Evolutionary conservation across 2,113 vertebrate genomes (phyloP).

Genomic region (Saccopteryx leptura): DNA sequence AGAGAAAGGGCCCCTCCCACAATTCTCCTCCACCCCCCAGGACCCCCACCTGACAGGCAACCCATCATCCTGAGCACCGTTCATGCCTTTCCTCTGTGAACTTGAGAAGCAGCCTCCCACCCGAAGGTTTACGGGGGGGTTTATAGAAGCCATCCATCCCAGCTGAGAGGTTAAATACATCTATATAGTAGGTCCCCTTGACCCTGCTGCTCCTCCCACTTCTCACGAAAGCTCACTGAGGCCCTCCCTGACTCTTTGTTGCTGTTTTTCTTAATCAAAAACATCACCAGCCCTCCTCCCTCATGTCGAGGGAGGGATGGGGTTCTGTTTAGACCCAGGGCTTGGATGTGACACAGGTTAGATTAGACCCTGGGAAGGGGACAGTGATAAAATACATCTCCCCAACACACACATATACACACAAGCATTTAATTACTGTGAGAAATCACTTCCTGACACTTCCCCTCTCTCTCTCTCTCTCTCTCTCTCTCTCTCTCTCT

Average conservation of each 20-base stretch:
- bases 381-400: slow-evolving; percentile 74
- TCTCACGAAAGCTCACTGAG: slow-evolving; percentile 78
- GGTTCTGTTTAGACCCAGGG: slow-evolving; percentile 2
- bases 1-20: not conserved
- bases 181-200: slow-evolving; percentile 71
- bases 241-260: not conserved
- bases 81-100: slow-evolving; percentile 40
- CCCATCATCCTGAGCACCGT: not conserved
- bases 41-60: not conserved
- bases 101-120: slow-evolving; percentile 75
- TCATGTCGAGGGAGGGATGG: not conserved
- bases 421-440: not conserved
- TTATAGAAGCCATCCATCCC: slow-evolving; percentile 81
- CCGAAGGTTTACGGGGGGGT: not conserved
- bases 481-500: not conserved
- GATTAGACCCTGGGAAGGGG: slow-evolving; percentile 67
- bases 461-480: slow-evolving; percentile 74
- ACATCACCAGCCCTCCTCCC: slow-evolving; percentile 67
- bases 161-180: slow-evolving; percentile 72
- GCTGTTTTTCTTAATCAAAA: slow-evolving; percentile 84
- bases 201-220: slow-evolving; percentile 60
- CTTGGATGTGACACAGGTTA: not conserved
- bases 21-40: not conserved
- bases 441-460: slow-evolving; percentile 72
- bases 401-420: not conserved